Evolutionary conservation across 2,888 invertebrate genomes (phyloP), one percentile per base, ranked within the genome.

Genomic region (Lithophane semibrunnea): DNA sequence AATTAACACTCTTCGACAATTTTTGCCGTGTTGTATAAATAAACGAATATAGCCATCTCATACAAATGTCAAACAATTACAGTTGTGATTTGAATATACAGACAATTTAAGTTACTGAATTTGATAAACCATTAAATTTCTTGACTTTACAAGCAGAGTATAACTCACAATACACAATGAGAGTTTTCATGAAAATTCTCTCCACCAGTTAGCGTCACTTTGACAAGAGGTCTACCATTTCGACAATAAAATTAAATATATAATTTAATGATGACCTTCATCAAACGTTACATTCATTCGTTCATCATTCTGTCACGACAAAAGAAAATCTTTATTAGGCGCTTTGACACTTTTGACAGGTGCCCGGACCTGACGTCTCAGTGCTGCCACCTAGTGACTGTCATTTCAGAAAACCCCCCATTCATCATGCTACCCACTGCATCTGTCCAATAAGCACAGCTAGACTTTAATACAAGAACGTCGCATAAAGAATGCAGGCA

Each of bases 401-500:
- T 54, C 9, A n/a, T 54, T n/a, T 54, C n/a, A 21, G 21, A 10
- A 2, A 54, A 54, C 54, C n/a, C n/a, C 4, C n/a, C 8, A 52
- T 47, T 60, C 13, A 67, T 74, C 68, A 74, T 29, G 29, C 29
- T 67, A 47, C 49, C 24, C 21, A 42, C 52, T 69, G 52, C 73
- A 65, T 70, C 29, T 71, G 42, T 65, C 54, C n/a, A 70, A 71
- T 71, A 80, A 65, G 44, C 24, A 13, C 61, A 60, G 42, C 37
- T 16, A 56, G 56, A 67, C 77, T 64, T 68, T 76, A 75, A 79
- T 82, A 79, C 71, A 75, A 80, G 42, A 72, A 56, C 12, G 21
- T 52, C 42, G n/a, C 64, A 84, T 86, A 76, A 88, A 85, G 71
- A 77, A 82, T 83, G 78, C 81, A 83, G 68, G 66, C 58, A 72